A percentile compares a stretch with the other conserved stretches of the same genome.
Conservation (phyloP, 2,888 invertebrate species). For the Zhuqinia jingwanae region DNA sequence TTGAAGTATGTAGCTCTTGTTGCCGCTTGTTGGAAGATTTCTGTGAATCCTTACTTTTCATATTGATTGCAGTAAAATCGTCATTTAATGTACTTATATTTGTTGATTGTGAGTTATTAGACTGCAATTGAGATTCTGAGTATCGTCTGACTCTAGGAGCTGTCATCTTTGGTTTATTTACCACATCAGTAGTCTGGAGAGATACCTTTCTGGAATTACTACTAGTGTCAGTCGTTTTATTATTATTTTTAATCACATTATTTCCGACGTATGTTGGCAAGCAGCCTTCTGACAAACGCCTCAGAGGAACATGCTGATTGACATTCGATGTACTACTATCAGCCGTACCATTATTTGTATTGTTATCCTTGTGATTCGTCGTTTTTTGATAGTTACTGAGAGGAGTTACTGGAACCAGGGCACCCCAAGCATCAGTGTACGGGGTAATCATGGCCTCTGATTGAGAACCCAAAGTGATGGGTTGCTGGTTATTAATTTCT, state of each 20-base stretch:
- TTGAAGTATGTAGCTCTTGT: not conserved
- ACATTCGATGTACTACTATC: not conserved
- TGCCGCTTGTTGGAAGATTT: not conserved
- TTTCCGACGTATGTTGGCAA: conserved; percentile 44
- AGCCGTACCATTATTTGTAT: not conserved
- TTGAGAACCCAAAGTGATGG: conserved; percentile 21
- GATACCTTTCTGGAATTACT: not conserved
- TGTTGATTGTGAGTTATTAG: conserved; percentile 3
- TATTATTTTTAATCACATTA: not conserved
- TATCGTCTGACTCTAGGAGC: conserved; percentile 18
- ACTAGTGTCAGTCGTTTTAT: not conserved
- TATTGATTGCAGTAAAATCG: not conserved
- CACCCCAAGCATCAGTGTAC: conserved; percentile 3
- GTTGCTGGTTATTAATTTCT: conserved; percentile 18
- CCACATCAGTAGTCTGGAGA: not conserved
- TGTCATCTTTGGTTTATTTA: not conserved
- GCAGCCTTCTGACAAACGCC: conserved; percentile 61
- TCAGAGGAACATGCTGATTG: conserved; percentile 19
- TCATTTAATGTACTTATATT: not conserved
- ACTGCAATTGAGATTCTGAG: conserved; percentile 66
- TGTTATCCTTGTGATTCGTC: not conserved
- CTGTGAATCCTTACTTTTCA: conserved; percentile 1
- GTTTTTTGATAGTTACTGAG: not conserved
- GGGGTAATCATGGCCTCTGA: conserved; percentile 7
- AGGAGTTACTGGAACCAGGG: not conserved